Evolutionary conservation across 2,888 invertebrate species (phyloP).

Genomic region (Synanthedon vespiformis): DNA sequence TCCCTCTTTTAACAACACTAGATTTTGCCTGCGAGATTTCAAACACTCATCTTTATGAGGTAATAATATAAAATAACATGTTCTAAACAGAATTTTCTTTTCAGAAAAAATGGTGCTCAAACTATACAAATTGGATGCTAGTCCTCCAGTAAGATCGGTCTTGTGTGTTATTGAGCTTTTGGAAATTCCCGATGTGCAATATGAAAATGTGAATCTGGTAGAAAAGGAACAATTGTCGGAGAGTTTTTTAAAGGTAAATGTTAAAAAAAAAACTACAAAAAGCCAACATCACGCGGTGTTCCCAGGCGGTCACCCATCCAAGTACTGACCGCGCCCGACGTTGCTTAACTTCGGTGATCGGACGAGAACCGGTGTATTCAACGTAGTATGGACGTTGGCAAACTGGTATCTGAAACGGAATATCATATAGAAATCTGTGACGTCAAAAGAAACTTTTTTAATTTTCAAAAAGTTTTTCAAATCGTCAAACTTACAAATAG

Average conservation of each 20-base stretch:
- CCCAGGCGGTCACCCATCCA: conserved; percentile 18
- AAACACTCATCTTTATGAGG: too few species aligned
- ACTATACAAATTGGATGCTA: conserved; percentile 40
- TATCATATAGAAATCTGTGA: too few species aligned
- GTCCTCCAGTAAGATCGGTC: conserved; percentile 41
- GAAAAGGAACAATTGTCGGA: conserved; percentile 41
- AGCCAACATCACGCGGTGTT: conserved; percentile 16
- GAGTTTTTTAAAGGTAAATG: conserved; percentile 45
- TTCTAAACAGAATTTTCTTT: neutral
- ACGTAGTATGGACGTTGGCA: conserved; percentile 13
- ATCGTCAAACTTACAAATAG: too few species aligned
- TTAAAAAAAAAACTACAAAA: neutral
- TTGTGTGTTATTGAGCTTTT: conserved; percentile 35
- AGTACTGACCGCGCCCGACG: conserved; percentile 25
- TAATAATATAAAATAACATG: too few species aligned
- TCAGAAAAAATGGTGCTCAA: conserved; percentile 32
- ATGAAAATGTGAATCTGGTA: conserved; percentile 29
- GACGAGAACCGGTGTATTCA: conserved; percentile 43
- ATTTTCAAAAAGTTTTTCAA: too few species aligned
- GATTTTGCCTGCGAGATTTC: too few species aligned
- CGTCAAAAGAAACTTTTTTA: too few species aligned
- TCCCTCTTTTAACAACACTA: too few species aligned
- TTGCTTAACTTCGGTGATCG: conserved; percentile 45
- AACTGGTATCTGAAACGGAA: too few species aligned
- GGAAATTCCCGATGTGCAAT: conserved; percentile 31